Conservation (phyloP, 30 jellyfish, hydroid and myxozoan genomes). For the Nemopilema nomurai region DNA sequence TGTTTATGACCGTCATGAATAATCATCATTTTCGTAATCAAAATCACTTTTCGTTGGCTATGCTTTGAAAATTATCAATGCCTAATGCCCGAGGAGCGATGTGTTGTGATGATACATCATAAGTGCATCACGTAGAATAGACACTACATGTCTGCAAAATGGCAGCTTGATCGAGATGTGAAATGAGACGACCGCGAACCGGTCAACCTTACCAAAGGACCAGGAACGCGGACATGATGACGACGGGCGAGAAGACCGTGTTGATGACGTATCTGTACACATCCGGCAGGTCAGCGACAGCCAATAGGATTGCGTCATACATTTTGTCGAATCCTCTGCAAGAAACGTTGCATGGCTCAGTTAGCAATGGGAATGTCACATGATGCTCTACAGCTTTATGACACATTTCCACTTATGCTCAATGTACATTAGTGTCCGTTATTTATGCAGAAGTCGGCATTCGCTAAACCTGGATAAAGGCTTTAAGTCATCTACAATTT, state of each 20-base stretch:
- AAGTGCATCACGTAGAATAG: not conserved
- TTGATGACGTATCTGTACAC: constrained; percentile 22
- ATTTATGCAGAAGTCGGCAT: no score
- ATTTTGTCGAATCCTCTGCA: constrained; percentile 67
- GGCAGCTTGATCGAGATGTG: not conserved
- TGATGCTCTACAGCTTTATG: no score
- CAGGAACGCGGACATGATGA: constrained; percentile 33
- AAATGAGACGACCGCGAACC: not conserved
- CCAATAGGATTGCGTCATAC: constrained; percentile 63
- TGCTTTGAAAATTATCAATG: no score
- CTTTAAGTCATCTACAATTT: no score
- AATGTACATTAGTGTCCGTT: no score
- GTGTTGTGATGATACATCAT: no score
- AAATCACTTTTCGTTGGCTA: not conserved
- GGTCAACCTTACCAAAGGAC: constrained; percentile 40
- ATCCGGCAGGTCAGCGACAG: constrained; percentile 48
- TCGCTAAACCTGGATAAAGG: no score
- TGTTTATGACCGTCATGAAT: not conserved
- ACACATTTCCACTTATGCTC: no score
- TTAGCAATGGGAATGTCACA: no score
- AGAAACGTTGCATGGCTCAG: no score
- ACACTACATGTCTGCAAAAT: not conserved
- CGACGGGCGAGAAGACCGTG: constrained; percentile 65
- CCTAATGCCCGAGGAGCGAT: no score
- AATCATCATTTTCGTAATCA: not conserved